Evolutionary conservation across 2,797 vertebrate genomes (phyloP).

Genomic region (Halcyon badia): DNA sequence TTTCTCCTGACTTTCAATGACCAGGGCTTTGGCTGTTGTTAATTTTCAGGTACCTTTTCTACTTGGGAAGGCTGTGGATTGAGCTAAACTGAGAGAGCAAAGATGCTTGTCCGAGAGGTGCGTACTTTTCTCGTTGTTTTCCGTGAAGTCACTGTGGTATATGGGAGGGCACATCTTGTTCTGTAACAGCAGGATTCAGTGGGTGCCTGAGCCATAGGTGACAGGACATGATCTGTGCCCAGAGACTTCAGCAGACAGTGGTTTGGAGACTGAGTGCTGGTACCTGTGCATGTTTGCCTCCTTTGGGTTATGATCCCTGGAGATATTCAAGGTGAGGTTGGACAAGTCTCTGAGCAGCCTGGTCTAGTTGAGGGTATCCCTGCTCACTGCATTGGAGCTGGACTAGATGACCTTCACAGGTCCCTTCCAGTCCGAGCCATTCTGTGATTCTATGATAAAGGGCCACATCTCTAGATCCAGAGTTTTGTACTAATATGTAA

Average conservation of each 20-base stretch:
- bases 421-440: too few species aligned
- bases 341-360: too few species aligned
- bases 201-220: background rate
- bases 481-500: background rate
- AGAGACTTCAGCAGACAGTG: background rate
- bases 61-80: background rate
- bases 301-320: background rate
- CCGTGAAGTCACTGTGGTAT: background rate
- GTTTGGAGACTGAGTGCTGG: background rate
- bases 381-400: too few species aligned
- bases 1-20: background rate
- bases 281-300: background rate
- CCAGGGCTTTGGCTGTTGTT: background rate
- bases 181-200: background rate
- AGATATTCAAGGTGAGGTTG: too few species aligned
- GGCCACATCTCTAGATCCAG: background rate
- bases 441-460: background rate
- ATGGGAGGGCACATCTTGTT: background rate
- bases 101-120: background rate
- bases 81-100: background rate
- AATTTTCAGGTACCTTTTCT: background rate
- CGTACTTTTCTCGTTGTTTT: background rate
- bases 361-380: too few species aligned
- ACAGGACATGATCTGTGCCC: background rate
- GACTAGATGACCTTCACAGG: too few species aligned